Evolutionary conservation across 2,113 vertebrate genomes (phyloP), one percentile per base, ranked within the genome.

Genomic region (Arenaria interpres): DNA sequence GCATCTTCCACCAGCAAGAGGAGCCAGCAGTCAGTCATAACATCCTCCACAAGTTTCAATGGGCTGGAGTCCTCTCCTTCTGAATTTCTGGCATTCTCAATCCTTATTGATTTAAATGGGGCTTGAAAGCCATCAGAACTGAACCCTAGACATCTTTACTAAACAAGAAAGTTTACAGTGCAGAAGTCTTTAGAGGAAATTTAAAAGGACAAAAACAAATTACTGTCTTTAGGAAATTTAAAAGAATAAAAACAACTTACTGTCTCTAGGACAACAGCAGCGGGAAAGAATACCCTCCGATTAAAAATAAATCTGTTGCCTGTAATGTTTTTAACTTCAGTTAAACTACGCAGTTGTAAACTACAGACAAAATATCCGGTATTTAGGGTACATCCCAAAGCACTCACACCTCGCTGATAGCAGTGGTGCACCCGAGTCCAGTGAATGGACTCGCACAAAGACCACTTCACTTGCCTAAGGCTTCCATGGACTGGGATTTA

Each of bases 11-110:
- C 91, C 93, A 86, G 92, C 59, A 45, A 97, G 92, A 95, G 81
- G 83, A 97, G 93, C 93, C 92, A 92, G 84, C 88, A 90, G 79
- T 81, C 85, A 91, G 96, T 90, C 92, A 90, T 85, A 88, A 95
- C 90, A 72, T 91, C 91, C 84, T 92, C 80, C 27, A 5, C 68
- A 75, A 90, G 45, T 39, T 96, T 91, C 90, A 76, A 33, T 33
- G 60, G 28, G 82, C 60, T 3, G 0, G 25, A 75, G 37, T 85
- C 60, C 74, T 91, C 77, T 73, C 33, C 63, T 62, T 33, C 62
- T 12, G 23, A 69, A 74, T 87, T 93, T 95, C 89, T 95, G 95
- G 94, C 92, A 46, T 45, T 91, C 8, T 1, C 62, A 69, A 23
- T 73, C 64, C 62, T 82, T 89, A 85, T 24, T 91, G 57, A 95